Conservation (phyloP, 2,797 vertebrate species). For the Tolypeutes matacus region DNA sequence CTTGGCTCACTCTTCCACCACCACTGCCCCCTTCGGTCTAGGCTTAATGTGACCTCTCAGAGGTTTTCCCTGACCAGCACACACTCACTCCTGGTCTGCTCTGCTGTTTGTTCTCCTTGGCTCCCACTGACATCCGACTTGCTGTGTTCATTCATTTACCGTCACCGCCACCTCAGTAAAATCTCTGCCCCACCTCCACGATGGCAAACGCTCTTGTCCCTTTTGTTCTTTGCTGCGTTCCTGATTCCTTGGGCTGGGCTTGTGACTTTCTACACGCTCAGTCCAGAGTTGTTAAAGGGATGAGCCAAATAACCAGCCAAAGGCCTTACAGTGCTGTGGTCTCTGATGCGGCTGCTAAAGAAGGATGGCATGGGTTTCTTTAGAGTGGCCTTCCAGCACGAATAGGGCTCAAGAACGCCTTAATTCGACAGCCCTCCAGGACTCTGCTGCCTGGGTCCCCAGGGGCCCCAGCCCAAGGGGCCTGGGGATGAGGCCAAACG, state of each 20-base stretch:
- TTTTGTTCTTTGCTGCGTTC: not conserved
- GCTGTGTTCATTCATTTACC: rapidly evolving
- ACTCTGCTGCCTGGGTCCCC: no score
- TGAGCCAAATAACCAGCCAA: not conserved
- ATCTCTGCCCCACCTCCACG: no score
- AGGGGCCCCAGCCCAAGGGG: not conserved
- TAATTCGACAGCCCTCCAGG: not conserved
- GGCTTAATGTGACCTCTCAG: not conserved
- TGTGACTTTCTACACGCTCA: not conserved
- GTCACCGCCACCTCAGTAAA: rapidly evolving
- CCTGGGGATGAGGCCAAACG: not conserved
- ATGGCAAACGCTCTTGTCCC: rapidly evolving
- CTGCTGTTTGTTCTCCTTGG: no score
- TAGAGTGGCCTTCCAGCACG: rapidly evolving
- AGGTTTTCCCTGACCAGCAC: not conserved
- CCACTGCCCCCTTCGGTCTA: not conserved
- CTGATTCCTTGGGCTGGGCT: no score
- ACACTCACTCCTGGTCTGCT: not conserved
- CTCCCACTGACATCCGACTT: rapidly evolving
- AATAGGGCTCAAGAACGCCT: not conserved
- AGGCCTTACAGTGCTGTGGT: rapidly evolving
- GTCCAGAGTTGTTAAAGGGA: rapidly evolving
- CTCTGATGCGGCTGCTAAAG: rapidly evolving
- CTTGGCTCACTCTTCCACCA: not conserved
- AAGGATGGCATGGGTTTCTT: rapidly evolving